Evolutionary conservation across 1,140 invertebrate species (phyloP), one percentile per base, ranked within the genome.

Genomic region (Triops cancriformis): DNA sequence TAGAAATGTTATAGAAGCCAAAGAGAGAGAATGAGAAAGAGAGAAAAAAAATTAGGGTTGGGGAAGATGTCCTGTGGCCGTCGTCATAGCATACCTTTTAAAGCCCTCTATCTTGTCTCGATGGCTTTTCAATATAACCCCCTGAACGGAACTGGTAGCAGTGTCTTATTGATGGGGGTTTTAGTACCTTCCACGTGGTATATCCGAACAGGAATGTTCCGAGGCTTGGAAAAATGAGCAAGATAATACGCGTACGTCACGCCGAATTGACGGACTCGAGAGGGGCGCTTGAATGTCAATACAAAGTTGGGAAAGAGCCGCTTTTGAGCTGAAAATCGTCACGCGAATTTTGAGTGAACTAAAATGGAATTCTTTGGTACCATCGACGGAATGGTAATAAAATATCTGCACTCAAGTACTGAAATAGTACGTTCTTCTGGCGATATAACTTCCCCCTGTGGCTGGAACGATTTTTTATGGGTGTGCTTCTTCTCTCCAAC

Each of bases 201-300:
- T n/a, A 64, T 64, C 51, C 18, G 51, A 64, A 64, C 51, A 64
- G 51, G 51, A 64, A 64, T 64, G 51, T 23, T 64, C 14, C 10
- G 5, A 64, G 51, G 51, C 18, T 18, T n/a, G 10, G 14, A 4
- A 18, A n/a, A n/a, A 23, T 23, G 51, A 64, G 51, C 14, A 64
- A 18, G 51, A 23, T 64, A 64, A 23, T n/a, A 18, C 51, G 23
- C 51, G 23, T 18, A 64, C 51, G 9, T 64, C n/a, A 64, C 51
- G 51, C 51, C 18, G 51, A 64, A 64, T 64, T 23, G 51, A 64
- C 51, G 23, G 51, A 64, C 14, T 64, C 14, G 18, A 64, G 51
- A 64, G 51, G 31, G 51, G 51, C 51, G 10, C 51, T 64, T 64
- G 51, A 64, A n/a, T 64, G 51, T 64, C 51, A 64, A 64, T 64